phyloP scores from a whole-genome alignment of 2,888 invertebrate genomes.

The Augiades crinisus region DNA sequence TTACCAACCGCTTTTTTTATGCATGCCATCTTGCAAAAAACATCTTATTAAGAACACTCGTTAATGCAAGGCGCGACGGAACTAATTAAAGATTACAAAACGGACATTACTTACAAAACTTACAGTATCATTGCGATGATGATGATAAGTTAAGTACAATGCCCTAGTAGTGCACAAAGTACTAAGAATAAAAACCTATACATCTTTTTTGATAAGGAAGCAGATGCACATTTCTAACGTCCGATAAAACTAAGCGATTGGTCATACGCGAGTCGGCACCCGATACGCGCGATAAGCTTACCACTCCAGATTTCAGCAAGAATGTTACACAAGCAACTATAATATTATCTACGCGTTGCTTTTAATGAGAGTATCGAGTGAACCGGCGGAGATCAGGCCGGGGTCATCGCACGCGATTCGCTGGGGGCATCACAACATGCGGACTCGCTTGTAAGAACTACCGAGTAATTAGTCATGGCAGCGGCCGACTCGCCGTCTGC shows the following conservation, averaged over 20 bases:
- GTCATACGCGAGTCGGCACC: not conserved
- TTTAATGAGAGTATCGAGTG: constrained; percentile 5
- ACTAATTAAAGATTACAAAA: constrained; percentile 16
- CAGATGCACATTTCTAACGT: not conserved
- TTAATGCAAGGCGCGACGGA: constrained; percentile 20
- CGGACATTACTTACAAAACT: constrained; percentile 1
- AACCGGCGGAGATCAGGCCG: constrained; percentile 29
- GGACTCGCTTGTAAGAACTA: constrained; percentile 42
- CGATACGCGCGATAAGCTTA: constrained; percentile 13
- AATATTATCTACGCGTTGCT: constrained; percentile 14
- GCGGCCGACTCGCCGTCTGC: constrained; percentile 57
- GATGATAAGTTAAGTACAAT: not conserved
- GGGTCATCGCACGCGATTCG: constrained; percentile 60
- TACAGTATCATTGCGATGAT: not conserved
- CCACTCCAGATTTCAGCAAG: constrained; percentile 10
- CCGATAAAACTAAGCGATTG: constrained; percentile 1
- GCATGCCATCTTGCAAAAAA: constrained; percentile 12
- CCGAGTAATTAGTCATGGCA: constrained; percentile 54
- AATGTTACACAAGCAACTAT: constrained; percentile 9
- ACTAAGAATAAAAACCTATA: not conserved
- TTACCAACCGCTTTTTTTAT: constrained; percentile 14
- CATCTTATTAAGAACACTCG: constrained; percentile 13
- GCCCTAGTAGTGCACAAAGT: too few relatives aligned
- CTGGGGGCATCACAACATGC: constrained; percentile 46
- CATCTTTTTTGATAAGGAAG: not conserved